Conservation (phyloP, 1,140 invertebrate species). For the Atta cephalotes region DNA sequence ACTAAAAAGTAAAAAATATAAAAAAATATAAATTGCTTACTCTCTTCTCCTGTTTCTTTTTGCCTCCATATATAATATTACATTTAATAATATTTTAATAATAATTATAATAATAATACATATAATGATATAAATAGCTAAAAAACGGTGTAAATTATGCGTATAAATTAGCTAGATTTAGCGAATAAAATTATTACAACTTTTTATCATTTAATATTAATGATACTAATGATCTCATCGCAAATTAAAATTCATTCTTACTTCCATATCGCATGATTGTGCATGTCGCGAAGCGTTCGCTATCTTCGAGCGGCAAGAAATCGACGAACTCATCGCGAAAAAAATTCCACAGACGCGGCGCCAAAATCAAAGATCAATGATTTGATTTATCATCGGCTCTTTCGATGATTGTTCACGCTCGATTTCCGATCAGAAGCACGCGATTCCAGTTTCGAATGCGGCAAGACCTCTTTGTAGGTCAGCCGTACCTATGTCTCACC, state of each 20-base stretch:
- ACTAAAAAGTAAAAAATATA: not conserved
- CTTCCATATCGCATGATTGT: not conserved
- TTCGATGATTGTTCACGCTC: not conserved
- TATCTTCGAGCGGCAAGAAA: not conserved
- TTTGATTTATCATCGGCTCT: not conserved
- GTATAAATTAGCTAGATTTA: not conserved
- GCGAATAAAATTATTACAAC: conserved; percentile 2
- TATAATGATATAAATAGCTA: no score
- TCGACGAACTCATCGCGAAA: not conserved
- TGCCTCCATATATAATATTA: not conserved
- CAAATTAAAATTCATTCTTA: not conserved
- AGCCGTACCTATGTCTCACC: conserved; percentile 87
- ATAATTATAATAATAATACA: not conserved
- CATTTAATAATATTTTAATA: not conserved
- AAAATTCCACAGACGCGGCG: conserved; percentile 41
- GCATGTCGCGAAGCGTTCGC: not conserved
- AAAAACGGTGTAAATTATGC: not conserved
- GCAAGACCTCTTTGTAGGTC: conserved; percentile 67
- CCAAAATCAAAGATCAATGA: conserved; percentile 1
- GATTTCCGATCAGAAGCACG: not conserved
- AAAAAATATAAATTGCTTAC: not conserved
- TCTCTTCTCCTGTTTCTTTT: conserved; percentile 3
- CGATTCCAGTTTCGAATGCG: conserved; percentile 55
- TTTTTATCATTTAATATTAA: conserved; percentile 1
- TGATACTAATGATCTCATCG: not conserved